Evolutionary conservation across 1,140 invertebrate species (phyloP).

Genomic region (Drosophila trapezifrons): DNA sequence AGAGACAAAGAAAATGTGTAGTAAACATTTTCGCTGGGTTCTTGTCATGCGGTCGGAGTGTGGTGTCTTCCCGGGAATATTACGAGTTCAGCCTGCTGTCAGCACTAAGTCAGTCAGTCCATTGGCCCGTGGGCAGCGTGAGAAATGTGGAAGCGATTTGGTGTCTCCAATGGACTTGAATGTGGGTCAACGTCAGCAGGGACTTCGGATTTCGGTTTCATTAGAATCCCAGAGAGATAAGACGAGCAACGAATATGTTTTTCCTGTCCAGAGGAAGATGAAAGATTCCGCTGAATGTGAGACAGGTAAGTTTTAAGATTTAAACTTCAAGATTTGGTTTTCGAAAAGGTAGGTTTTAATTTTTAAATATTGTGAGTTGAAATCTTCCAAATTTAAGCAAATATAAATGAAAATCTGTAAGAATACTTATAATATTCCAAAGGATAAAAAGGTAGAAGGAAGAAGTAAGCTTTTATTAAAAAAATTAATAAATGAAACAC

Average conservation of each 20-base stretch:
- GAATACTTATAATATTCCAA: not conserved
- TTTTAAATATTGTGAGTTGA: not conserved
- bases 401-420: not conserved
- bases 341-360: not conserved
- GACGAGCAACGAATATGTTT: not conserved
- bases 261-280: not conserved
- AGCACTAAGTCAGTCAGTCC: no score
- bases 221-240: conserved; percentile 31
- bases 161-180: not conserved
- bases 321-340: not conserved
- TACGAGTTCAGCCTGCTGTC: no score
- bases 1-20: conserved; percentile 23
- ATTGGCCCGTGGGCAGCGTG: conserved; percentile 36
- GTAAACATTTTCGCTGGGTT: conserved; percentile 26
- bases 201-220: conserved; percentile 21
- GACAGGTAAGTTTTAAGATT: not conserved
- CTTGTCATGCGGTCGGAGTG: conserved; percentile 32
- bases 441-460: not conserved
- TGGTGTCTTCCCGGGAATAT: conserved; percentile 28
- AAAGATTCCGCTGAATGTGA: conserved; percentile 5
- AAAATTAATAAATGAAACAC: not conserved
- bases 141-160: conserved; percentile 20
- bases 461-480: not conserved
- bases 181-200: conserved; percentile 29
- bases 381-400: not conserved